A percentile compares a stretch with the other conserved stretches of the same genome.
Conservation (phyloP, 2,797 vertebrate genomes). For the Bradypodion ventrale region DNA sequence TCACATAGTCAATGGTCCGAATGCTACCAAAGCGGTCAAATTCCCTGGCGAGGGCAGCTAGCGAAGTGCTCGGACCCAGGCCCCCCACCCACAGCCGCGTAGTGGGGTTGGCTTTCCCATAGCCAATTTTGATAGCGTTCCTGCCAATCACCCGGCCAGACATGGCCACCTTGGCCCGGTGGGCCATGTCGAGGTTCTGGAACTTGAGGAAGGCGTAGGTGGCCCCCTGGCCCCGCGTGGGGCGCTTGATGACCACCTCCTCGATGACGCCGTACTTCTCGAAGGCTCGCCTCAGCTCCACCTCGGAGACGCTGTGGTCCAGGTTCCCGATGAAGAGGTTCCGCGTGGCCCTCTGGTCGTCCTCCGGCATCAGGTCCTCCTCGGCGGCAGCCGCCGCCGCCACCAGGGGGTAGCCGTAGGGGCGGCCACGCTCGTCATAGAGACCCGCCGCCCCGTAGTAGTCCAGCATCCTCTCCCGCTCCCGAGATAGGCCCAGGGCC, state of each 20-base stretch:
- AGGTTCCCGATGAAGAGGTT: slow-evolving; percentile 97
- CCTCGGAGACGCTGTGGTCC: slow-evolving; percentile 91
- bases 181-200: slow-evolving; percentile 98
- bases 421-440: slow-evolving; percentile 89
- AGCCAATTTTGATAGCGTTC: slow-evolving; percentile 95
- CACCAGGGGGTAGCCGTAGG: slow-evolving; percentile 82
- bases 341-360: slow-evolving; percentile 93
- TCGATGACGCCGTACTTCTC: slow-evolving; percentile 97
- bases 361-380: slow-evolving; percentile 95
- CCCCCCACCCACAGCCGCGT: slow-evolving; percentile 97
- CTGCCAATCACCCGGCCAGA: slow-evolving; percentile 91
- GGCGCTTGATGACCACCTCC: slow-evolving; percentile 95
- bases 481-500: slow-evolving; percentile 82
- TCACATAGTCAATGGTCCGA: slow-evolving; percentile 94
- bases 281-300: slow-evolving; percentile 88
- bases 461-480: slow-evolving; percentile 88
- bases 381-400: too few species aligned
- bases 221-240: slow-evolving; percentile 87
- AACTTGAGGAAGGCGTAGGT: slow-evolving; percentile 98
- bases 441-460: slow-evolving; percentile 93
- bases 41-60: slow-evolving; percentile 91
- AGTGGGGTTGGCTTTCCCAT: slow-evolving; percentile 95
- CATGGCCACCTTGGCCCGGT: slow-evolving; percentile 96
- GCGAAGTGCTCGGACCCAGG: slow-evolving; percentile 87
- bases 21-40: slow-evolving; percentile 98